phyloP scores from a whole-genome alignment of 2,113 vertebrate species.

The Pseudonaja textilis region DNA sequence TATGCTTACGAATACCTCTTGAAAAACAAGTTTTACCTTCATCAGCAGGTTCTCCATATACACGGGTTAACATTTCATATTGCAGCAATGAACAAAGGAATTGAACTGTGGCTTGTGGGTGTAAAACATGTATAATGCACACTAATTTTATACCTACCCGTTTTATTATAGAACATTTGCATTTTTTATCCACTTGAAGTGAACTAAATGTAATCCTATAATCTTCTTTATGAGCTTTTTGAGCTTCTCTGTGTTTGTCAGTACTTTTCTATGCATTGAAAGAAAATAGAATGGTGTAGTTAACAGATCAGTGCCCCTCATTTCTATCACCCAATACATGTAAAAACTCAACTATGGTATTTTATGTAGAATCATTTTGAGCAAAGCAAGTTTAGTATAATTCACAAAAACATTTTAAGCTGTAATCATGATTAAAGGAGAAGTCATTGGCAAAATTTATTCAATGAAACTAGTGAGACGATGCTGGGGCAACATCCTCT shows the following conservation, averaged over 20 bases:
- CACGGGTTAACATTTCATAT: background rate
- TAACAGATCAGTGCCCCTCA: background rate
- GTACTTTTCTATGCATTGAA: background rate
- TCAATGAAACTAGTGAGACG: too few species aligned
- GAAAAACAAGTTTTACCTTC: background rate
- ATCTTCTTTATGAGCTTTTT: background rate
- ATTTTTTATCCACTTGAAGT: background rate
- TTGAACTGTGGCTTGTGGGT: background rate
- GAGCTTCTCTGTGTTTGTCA: background rate
- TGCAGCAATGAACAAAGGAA: background rate
- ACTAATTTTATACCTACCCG: background rate
- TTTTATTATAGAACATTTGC: background rate
- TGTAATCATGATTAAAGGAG: background rate
- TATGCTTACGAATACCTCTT: background rate
- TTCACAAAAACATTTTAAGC: background rate
- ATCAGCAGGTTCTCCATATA: background rate
- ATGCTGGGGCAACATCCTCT: background rate
- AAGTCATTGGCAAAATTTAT: background rate
- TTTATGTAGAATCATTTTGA: background rate
- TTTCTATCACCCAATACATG: background rate
- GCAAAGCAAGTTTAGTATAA: background rate
- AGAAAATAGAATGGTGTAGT: background rate
- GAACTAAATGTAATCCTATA: background rate
- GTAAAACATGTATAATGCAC: background rate
- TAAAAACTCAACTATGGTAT: background rate